Evolutionary conservation across 2,113 vertebrate genomes (phyloP).

Genomic region (Campylomormyrus numenius): DNA sequence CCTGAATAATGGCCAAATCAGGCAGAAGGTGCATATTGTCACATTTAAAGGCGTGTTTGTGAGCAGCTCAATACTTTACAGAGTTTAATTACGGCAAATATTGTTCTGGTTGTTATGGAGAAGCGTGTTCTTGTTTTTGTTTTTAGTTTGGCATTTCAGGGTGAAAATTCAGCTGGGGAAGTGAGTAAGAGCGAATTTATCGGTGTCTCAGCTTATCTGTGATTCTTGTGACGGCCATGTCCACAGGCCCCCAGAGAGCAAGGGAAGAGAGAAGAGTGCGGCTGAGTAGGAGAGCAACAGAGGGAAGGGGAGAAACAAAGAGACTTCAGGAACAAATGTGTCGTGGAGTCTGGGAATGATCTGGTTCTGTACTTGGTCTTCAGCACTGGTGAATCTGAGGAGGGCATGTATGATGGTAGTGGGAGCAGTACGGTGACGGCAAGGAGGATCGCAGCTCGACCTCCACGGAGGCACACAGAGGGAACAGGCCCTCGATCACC

Average conservation of each 20-base stretch:
- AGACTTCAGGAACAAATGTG: background rate
- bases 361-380: background rate
- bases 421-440: background rate
- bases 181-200: background rate
- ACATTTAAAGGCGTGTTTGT: constrained; percentile 50
- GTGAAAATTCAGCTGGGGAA: background rate
- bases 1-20: constrained; percentile 72
- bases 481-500: background rate
- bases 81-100: constrained; percentile 47
- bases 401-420: background rate
- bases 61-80: constrained; percentile 52
- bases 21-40: constrained; percentile 64
- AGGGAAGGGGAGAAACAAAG: constrained; percentile 29
- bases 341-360: background rate
- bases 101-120: constrained; percentile 28
- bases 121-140: constrained; percentile 12
- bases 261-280: constrained; percentile 16
- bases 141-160: background rate
- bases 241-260: background rate
- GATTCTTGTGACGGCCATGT: background rate
- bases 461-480: background rate
- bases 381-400: background rate
- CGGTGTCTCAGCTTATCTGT: background rate
- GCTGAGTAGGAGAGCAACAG: constrained; percentile 26
- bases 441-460: background rate